Evolutionary conservation across 2,797 vertebrate genomes (phyloP), one percentile per base, ranked within the genome.

Genomic region (Enteromius paludinosus): DNA sequence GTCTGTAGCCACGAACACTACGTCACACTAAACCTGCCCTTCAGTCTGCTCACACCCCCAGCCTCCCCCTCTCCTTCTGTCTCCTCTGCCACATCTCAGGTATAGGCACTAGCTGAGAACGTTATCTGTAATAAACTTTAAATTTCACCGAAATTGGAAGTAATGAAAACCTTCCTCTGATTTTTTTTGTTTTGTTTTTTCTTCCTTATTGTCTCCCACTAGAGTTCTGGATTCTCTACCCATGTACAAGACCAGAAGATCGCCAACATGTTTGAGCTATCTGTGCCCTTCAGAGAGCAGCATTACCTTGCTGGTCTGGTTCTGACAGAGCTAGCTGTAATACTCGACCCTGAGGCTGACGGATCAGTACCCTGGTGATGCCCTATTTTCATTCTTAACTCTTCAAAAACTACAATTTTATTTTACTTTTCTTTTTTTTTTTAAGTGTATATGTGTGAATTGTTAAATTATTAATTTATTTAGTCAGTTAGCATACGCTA

Each of bases 161-260:
- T 54, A 11, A 25, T 35, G 20, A 38, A 11, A 12, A 23, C 6
- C 25, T 73, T 56, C 4, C 25, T 45, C 1, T 4, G 41, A 9
- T 59, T 59, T 76, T 65, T 30, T 45, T 4, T n/a, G n/a, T n/a
- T n/a, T 30, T 30, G 28, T 3, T 20, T 30, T 69, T 49, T 71
- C 30, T 65, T 47, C 68, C n/a, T 20, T n/a, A 74, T 38, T 66
- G 5, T 77, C 56, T 73, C 18, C 62, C 25, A 43, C 38, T 94
- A 99, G 98, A 99, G 98, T 90, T 99, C 98, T 92, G 97, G 98
- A 25, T 99, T 99, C 91, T 99, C 98, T 72, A 99, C 97, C 45
- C 97, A 96, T 3, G 95, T 98, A 54, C 98, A 99, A 91, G 98
- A 99, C 91, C 98, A 99, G 90, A 99, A 99, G 94, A 99, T 97